These are phyloP conservation scores for Drosophila ananassae DNA, from an alignment of 1,140 invertebrate genomes.

Conservation along the genomic window DNA sequence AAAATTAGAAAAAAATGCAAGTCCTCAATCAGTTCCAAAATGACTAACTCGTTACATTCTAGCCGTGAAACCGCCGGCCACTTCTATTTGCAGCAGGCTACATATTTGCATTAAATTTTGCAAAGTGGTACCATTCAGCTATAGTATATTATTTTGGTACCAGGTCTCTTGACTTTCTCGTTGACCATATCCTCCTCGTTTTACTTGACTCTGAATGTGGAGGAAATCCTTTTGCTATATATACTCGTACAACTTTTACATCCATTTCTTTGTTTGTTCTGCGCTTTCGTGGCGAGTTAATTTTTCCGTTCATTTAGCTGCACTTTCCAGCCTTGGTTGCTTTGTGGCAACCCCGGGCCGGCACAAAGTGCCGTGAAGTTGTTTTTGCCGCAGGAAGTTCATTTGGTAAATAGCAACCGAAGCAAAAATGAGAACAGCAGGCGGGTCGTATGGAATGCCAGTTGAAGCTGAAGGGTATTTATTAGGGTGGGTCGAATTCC, in stretches of 20 bases:
- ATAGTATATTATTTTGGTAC: slow-evolving; percentile 31
- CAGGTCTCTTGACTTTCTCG: slow-evolving; percentile 43
- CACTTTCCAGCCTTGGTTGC: slow-evolving; percentile 39
- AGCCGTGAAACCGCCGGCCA: not conserved
- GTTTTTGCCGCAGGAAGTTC: slow-evolving; percentile 77
- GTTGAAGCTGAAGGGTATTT: slow-evolving; percentile 19
- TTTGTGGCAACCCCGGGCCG: slow-evolving; percentile 9
- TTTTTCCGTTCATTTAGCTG: slow-evolving; percentile 81
- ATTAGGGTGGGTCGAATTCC: too few relatives aligned
- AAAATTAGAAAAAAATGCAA: too few relatives aligned
- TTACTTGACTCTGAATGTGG: slow-evolving; percentile 41
- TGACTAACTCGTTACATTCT: too few relatives aligned
- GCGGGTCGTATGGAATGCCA: slow-evolving; percentile 47
- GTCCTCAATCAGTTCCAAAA: too few relatives aligned
- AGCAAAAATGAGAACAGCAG: slow-evolving; percentile 42
- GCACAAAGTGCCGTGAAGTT: slow-evolving; percentile 76
- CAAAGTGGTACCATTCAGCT: slow-evolving; percentile 72
- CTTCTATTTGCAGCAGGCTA: slow-evolving; percentile 57
- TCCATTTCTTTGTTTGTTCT: slow-evolving; percentile 76
- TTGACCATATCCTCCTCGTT: slow-evolving; percentile 72
- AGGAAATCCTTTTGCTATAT: not conserved
- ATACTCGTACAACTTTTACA: slow-evolving; percentile 34
- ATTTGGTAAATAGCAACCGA: slow-evolving; percentile 54
- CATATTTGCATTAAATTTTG: slow-evolving; percentile 78
- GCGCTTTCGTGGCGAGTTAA: slow-evolving; percentile 77